Evolutionary conservation across 2,113 vertebrate species (phyloP).

Genomic region (Riparia riparia): DNA sequence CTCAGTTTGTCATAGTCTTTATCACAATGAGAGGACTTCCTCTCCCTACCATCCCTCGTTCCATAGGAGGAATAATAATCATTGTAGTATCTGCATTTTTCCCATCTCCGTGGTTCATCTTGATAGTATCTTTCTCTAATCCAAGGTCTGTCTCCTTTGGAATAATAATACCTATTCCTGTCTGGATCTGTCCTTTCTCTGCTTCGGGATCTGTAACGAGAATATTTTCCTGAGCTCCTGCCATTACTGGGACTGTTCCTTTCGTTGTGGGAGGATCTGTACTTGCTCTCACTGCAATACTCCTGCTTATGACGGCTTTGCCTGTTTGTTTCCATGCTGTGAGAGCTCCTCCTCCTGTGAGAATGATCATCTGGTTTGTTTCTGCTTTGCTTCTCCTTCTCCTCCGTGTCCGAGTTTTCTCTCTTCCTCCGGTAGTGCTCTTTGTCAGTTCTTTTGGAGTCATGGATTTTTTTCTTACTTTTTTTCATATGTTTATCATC

Average conservation of each 20-base stretch:
- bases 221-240: constrained; percentile 69
- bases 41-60: constrained; percentile 71
- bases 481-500: neutral
- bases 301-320: constrained; percentile 24
- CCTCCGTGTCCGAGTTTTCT: constrained; percentile 59
- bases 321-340: constrained; percentile 1
- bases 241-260: constrained; percentile 35
- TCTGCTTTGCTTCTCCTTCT: constrained; percentile 34
- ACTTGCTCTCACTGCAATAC: constrained; percentile 35
- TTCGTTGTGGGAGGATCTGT: constrained; percentile 10
- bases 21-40: constrained; percentile 43
- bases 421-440: constrained; percentile 75
- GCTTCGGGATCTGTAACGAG: constrained; percentile 57
- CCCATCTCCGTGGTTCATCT: constrained; percentile 71
- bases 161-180: constrained; percentile 70
- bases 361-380: neutral
- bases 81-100: constrained; percentile 71
- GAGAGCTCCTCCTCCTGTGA: constrained; percentile 18
- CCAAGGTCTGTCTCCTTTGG: constrained; percentile 76
- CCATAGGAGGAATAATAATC: constrained; percentile 68
- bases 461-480: constrained; percentile 25
- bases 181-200: constrained; percentile 72
- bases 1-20: constrained; percentile 59
- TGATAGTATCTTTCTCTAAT: constrained; percentile 74
- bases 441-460: constrained; percentile 63